Evolutionary conservation across 2,797 vertebrate genomes (phyloP), one percentile per base, ranked within the genome.

Genomic region (Pelodytes ibericus): DNA sequence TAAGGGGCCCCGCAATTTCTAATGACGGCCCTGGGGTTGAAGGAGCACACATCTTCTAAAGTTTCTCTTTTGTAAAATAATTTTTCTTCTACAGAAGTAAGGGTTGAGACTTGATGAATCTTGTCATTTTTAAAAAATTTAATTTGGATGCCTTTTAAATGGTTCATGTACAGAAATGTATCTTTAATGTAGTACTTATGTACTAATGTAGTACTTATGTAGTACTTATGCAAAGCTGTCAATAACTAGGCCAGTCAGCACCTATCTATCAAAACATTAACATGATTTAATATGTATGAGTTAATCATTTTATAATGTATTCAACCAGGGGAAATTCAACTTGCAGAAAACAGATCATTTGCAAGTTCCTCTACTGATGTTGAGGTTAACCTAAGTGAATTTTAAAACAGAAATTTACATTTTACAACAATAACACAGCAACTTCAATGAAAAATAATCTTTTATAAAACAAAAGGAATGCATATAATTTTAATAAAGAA

Each of bases 331-430:
- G 49, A 67, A n/a, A 49, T 26, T 39, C 31, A 74, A 4, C 10
- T 26, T 27, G 27, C 39, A 60, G 29, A 68, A 47, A 67, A 33
- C 53, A 27, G 27, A 44, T 60, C 7, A 51, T 60, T 60, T 47
- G 11, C 7, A 47, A 88, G 84, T 63, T 53, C n/a, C 3, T 1
- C n/a, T 53, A 53, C 24, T 53, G n/a, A 53, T 53, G 22, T 24
- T 53, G 13, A 53, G 22, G 20, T 53, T 5, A 53, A 16, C 49
- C 2, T 22, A 20, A 53, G 16, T 53, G n/a, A 20, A 53, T 53
- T 22, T 7, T 53, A 5, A 22, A 53, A 16, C 7, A 53, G 6
- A 24, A 20, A 2, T 20, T 22, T 53, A 53, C 49, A 20, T 24
- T 53, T 24, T 24, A 49, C 11, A 53, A 53, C 49, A 20, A 53